Evolutionary conservation across 2,797 vertebrate genomes (phyloP).

Genomic region (Notolabrus celidotus): DNA sequence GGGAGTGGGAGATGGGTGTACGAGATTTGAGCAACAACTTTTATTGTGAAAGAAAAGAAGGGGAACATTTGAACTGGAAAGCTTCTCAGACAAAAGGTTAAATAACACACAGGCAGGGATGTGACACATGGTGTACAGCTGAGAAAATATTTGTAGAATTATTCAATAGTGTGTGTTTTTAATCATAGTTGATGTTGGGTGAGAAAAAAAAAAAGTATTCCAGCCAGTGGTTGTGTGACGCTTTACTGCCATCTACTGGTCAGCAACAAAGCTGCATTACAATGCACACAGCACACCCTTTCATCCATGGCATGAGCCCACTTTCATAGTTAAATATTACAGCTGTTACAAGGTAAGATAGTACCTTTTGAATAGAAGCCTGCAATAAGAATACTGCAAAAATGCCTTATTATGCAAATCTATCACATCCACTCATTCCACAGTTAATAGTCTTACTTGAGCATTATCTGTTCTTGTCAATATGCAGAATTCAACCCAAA

Average conservation of each 20-base stretch:
- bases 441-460: no score
- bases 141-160: not conserved
- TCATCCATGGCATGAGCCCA: not conserved
- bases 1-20: not conserved
- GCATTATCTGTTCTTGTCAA: no score
- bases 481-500: no score
- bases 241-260: constrained; percentile 69
- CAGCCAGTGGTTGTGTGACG: not conserved
- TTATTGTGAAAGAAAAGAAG: constrained; percentile 9
- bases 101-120: not conserved
- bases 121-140: not conserved
- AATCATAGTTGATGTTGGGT: not conserved
- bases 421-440: no score
- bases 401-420: no score
- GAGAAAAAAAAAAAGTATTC: not conserved
- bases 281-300: not conserved
- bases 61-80: constrained; percentile 8
- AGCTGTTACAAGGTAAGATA: no score
- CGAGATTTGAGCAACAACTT: constrained; percentile 18
- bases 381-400: no score
- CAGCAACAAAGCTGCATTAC: not conserved
- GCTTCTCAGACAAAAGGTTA: not conserved
- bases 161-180: not conserved
- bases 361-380: no score
- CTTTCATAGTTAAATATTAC: not conserved